phyloP scores from a whole-genome alignment of 1,140 invertebrate genomes.

The Colletes gigas region DNA sequence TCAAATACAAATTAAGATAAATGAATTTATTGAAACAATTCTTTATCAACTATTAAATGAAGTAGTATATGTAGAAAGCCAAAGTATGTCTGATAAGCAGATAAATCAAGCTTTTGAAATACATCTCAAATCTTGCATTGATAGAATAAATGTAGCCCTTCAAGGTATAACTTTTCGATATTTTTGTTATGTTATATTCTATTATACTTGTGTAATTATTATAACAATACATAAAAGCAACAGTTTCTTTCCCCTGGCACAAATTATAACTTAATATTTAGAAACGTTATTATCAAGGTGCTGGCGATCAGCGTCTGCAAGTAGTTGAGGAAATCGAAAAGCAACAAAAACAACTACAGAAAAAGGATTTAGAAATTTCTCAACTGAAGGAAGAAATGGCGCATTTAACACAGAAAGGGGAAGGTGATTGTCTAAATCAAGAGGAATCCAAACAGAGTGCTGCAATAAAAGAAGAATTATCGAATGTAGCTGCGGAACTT shows the following conservation, averaged over 20 bases:
- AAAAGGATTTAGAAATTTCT: conserved; percentile 53
- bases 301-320: conserved; percentile 39
- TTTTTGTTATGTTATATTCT: not conserved
- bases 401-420: conserved; percentile 24
- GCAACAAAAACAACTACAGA: conserved; percentile 47
- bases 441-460: not conserved
- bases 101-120: conserved; percentile 54
- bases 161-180: conserved; percentile 50
- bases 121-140: conserved; percentile 53
- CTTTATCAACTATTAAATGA: conserved; percentile 7
- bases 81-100: conserved; percentile 30
- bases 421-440: conserved; percentile 44
- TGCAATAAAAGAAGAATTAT: conserved; percentile 32
- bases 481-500: conserved; percentile 11
- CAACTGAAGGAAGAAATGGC: conserved; percentile 49
- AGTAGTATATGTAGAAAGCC: not conserved
- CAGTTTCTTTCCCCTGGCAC: not conserved
- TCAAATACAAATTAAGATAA: conserved; percentile 25
- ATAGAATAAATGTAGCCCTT: conserved; percentile 45
- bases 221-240: not conserved
- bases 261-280: not conserved
- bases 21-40: conserved; percentile 31
- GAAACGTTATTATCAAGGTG: conserved; percentile 30
- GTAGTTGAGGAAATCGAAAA: conserved; percentile 45
- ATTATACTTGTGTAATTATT: not conserved